Percentiles rank a stretch among this genome's conserved stretches.
Evolutionary conservation across 2,113 vertebrate genomes (phyloP).

Genomic region (Macheiramphus alcinus): DNA sequence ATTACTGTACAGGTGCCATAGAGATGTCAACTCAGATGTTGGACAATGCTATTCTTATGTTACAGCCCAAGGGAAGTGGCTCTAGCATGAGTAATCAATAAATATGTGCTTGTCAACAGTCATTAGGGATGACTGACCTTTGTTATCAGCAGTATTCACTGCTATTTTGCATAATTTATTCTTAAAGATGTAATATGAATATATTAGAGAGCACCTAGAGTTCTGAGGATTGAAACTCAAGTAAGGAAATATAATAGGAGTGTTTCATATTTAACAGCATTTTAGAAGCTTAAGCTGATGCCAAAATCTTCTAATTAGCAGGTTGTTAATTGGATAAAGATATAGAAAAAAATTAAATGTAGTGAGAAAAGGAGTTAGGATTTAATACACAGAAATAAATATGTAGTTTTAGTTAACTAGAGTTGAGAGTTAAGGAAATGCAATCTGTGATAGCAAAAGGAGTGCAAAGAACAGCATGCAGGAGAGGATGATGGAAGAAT

Average conservation of each 20-base stretch:
- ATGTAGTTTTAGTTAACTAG: background rate
- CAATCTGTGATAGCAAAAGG: background rate
- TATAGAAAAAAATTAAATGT: background rate
- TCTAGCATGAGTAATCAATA: background rate
- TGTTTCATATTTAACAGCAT: background rate
- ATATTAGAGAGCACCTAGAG: background rate
- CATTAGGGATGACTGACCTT: background rate
- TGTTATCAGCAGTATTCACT: background rate
- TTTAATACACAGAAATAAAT: background rate
- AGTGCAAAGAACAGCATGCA: background rate
- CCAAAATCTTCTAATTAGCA: background rate
- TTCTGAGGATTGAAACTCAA: background rate
- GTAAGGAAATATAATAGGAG: background rate
- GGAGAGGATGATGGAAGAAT: background rate
- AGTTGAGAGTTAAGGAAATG: background rate
- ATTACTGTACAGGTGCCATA: background rate
- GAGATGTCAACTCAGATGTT: background rate
- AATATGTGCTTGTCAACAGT: background rate
- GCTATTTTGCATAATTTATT: background rate
- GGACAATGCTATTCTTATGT: background rate
- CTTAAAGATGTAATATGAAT: background rate
- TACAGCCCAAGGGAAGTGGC: fast-evolving
- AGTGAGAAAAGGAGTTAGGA: background rate
- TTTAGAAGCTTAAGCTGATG: background rate
- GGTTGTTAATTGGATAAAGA: background rate